These are phyloP conservation scores for Geodia barretti DNA, from an alignment of 37 sponge, comb jelly and placozoan genomes.

Conservation along the genomic window DNA sequence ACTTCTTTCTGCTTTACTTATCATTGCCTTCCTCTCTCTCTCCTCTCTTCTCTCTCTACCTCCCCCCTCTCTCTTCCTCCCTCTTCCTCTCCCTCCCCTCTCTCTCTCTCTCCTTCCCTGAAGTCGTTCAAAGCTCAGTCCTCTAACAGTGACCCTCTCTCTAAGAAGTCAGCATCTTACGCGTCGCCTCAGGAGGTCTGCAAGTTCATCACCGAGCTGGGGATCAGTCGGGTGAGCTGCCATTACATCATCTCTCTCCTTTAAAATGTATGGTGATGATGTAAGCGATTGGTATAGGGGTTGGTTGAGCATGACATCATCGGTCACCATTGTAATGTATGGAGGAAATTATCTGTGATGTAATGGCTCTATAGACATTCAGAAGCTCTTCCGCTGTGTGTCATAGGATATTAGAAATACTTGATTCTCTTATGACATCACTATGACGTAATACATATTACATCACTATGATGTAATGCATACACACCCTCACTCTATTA, in stretches of 20 bases:
- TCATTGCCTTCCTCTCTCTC: neutral
- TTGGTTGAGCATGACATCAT: no score
- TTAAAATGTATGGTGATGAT: neutral
- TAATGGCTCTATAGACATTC: no score
- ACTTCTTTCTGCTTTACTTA: no score
- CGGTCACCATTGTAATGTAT: neutral
- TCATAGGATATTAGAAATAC: neutral
- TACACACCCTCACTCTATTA: neutral
- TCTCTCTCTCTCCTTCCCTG: neutral
- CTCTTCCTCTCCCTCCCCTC: neutral
- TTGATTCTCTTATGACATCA: neutral
- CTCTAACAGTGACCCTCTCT: slow-evolving; percentile 42
- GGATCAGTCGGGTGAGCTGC: slow-evolving; percentile 86
- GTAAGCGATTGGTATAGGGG: no score
- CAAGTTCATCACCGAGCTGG: slow-evolving; percentile 87
- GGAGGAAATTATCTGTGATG: neutral
- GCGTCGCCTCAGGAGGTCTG: slow-evolving; percentile 74
- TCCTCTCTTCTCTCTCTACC: neutral
- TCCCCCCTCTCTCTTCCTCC: neutral
- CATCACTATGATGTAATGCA: neutral
- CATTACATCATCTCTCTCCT: neutral
- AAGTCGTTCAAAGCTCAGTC: slow-evolving; percentile 60
- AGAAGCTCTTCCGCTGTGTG: neutral
- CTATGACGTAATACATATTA: neutral
- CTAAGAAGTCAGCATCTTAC: slow-evolving; percentile 46